Conservation (phyloP, 2,113 vertebrate genomes). For the Piaya cayana region DNA sequence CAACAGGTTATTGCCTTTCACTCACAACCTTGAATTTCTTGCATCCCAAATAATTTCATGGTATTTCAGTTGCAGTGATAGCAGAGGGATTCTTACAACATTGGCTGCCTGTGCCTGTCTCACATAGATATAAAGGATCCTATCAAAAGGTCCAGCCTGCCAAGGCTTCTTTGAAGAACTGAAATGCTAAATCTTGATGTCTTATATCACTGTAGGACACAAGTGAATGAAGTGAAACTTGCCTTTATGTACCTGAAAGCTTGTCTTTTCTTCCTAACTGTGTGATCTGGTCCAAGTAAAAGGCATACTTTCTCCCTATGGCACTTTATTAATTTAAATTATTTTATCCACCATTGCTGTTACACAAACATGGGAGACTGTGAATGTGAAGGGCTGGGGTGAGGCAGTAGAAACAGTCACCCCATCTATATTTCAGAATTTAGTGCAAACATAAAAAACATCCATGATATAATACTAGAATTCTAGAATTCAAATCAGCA, state of each 20-base stretch:
- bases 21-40: conserved; percentile 5
- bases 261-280: background rate
- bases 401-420: conserved; percentile 15
- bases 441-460: conserved; percentile 19
- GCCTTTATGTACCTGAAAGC: background rate
- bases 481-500: background rate
- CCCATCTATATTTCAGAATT: background rate
- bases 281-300: background rate
- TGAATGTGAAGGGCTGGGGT: background rate
- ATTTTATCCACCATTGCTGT: background rate
- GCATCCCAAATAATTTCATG: background rate
- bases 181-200: background rate
- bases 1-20: conserved; percentile 9
- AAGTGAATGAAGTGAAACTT: background rate
- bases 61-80: background rate
- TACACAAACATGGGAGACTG: background rate
- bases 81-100: background rate
- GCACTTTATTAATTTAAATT: background rate
- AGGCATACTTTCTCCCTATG: background rate
- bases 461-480: conserved; percentile 29
- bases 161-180: background rate
- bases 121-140: background rate
- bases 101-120: background rate
- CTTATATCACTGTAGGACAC: background rate
- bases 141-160: background rate